Conservation (phyloP, 64 coral and sea anemone genomes). For the Orbicella faveolata region DNA sequence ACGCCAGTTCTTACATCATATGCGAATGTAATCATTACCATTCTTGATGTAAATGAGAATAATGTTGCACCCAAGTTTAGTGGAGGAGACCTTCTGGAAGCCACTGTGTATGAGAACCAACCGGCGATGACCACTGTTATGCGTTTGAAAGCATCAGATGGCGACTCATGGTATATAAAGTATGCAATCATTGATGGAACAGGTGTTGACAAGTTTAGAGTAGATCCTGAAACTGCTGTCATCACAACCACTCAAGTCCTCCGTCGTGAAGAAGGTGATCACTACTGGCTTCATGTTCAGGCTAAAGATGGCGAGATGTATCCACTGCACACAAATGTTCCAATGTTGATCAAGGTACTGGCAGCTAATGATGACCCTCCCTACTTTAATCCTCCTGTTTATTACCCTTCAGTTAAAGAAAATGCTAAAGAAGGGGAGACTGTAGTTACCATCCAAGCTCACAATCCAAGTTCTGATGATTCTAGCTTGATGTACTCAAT, state of each 20-base stretch:
- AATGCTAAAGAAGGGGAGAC: slow-evolving; percentile 38
- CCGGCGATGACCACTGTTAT: slow-evolving; percentile 60
- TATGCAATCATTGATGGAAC: slow-evolving; percentile 90
- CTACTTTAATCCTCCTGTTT: slow-evolving; percentile 76
- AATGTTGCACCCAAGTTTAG: slow-evolving; percentile 63
- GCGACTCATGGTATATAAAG: slow-evolving; percentile 76
- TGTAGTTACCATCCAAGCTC: slow-evolving; percentile 69
- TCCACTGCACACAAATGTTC: slow-evolving; percentile 84
- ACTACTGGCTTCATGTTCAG: slow-evolving; percentile 90
- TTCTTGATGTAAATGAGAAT: slow-evolving; percentile 91
- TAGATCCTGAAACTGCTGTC: slow-evolving; percentile 68
- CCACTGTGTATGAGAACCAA: slow-evolving; percentile 61
- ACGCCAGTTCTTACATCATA: slow-evolving; percentile 29
- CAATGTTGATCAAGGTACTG: slow-evolving; percentile 62
- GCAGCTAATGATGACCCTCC: slow-evolving; percentile 72
- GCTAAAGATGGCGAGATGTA: slow-evolving; percentile 81
- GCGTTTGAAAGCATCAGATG: slow-evolving; percentile 37
- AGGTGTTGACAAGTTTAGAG: slow-evolving; percentile 82
- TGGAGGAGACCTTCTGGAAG: slow-evolving; percentile 42
- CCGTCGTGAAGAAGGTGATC: slow-evolving; percentile 63
- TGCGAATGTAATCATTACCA: slow-evolving; percentile 58
- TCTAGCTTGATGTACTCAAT: slow-evolving; percentile 71
- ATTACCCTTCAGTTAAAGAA: slow-evolving; percentile 73
- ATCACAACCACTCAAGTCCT: slow-evolving; percentile 53
- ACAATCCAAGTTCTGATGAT: slow-evolving; percentile 73